Evolutionary conservation across 1,140 invertebrate species (phyloP), one percentile per base, ranked within the genome.

Genomic region (Frieseomelitta varia): DNA sequence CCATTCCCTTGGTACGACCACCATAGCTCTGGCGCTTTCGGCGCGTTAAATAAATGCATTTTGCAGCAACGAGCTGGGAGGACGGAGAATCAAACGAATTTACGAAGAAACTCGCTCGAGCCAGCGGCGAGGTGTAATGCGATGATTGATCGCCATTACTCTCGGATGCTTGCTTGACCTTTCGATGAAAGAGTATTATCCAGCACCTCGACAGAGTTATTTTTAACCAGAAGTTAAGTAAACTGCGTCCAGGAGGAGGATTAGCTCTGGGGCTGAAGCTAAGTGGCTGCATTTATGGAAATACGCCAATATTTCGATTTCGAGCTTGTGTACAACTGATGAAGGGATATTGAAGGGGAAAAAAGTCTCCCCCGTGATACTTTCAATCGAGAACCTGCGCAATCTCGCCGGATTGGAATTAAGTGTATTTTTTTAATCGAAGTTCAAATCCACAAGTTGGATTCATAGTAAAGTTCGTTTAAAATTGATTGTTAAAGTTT

Each of bases 81-180:
- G 3, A 14, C 39, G 69, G 21, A 72, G 8, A 47, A 53, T 72
- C 47, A 15, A 19, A 72, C 27, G 47, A 51, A 72, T 72, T 72
- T 72, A 19, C 69, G 39, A 27, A 24, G 69, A 72, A 72, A 72
- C n/a, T 53, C 24, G 69, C 47, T 51, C 15, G n/a, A 53, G 47
- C 15, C 69, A 1, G 12, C 47, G 24, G 21, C 24, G 58, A 15
- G 27, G 6, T 6, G 39, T 72, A 72, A 72, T 27, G 69, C 69
- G 24, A 72, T 72, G 69, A 72, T 72, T 72, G 69, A 72, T 72
- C 69, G 69, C 47, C 47, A 53, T 72, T 72, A 53, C 69, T 53
- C n/a, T 53, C n/a, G 69, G n/a, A 27, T 53, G 69, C 69, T 51
- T 72, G 69, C 47, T 53, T 72, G 69, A 72, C 69, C 69, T 72